Evolutionary conservation across 2,113 vertebrate species (phyloP).

Genomic region (Percina caprodes): DNA sequence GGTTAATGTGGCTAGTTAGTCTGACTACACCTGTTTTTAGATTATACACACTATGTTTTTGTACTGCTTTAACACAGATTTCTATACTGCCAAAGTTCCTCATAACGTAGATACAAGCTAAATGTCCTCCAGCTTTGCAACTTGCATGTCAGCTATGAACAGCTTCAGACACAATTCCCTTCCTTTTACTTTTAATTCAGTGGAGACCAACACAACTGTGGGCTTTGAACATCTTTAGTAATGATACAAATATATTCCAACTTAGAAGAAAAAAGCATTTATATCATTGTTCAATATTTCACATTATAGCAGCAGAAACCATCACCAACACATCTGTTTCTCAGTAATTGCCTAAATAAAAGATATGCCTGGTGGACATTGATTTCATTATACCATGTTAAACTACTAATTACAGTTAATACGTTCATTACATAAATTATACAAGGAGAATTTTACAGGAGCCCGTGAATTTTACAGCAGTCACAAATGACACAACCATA

Average conservation of each 20-base stretch:
- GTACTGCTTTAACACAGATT: neutral
- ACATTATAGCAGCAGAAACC: neutral
- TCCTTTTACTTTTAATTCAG: neutral
- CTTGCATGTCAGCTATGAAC: neutral
- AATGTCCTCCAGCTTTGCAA: neutral
- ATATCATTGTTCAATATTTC: neutral
- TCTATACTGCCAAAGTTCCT: too few species aligned
- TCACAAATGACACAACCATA: conserved; percentile 19
- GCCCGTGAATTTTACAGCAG: conserved; percentile 40
- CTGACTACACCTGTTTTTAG: too few species aligned
- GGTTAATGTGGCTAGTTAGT: neutral
- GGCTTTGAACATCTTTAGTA: neutral
- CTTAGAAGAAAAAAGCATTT: neutral
- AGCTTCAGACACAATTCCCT: neutral
- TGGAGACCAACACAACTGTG: neutral
- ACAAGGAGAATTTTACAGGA: neutral
- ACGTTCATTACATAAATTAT: conserved; percentile 41
- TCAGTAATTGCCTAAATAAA: conserved; percentile 33
- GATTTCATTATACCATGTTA: conserved; percentile 31
- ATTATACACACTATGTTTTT: neutral
- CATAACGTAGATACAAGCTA: too few species aligned
- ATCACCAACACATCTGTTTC: neutral
- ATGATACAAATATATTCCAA: too few species aligned
- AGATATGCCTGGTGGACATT: conserved; percentile 45
- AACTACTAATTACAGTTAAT: conserved; percentile 51